These are phyloP conservation scores for Pycnonotus jocosus DNA, from an alignment of 2,113 vertebrate species.

Conservation along the genomic window DNA sequence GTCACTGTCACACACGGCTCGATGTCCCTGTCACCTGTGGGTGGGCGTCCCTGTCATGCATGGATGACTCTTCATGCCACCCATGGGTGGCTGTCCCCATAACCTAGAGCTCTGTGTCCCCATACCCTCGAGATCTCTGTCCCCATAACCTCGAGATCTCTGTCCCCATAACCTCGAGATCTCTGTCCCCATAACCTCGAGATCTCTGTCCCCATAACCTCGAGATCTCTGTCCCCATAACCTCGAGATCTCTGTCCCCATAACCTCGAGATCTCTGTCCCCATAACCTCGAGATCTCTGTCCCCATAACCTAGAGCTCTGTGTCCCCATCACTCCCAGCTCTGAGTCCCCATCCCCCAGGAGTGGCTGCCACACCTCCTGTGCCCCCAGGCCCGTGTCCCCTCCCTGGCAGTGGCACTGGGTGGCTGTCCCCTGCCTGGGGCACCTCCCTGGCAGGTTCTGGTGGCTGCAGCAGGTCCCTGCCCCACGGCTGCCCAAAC, in stretches of 20 bases:
- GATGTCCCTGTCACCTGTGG: neutral
- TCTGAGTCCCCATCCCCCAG: neutral
- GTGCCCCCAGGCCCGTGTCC: rapidly evolving
- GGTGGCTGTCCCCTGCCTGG: neutral
- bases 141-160: neutral
- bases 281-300: too few species aligned
- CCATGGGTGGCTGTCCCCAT: neutral
- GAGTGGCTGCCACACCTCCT: neutral
- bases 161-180: neutral
- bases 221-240: neutral
- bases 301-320: neutral
- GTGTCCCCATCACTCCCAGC: neutral
- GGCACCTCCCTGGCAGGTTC: rapidly evolving
- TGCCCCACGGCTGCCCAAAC: neutral
- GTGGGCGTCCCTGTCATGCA: neutral
- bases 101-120: neutral
- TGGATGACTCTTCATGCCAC: neutral
- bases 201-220: neutral
- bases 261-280: too few species aligned
- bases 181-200: neutral
- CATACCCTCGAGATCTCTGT: neutral
- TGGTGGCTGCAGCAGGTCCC: neutral
- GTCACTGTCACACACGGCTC: neutral
- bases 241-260: too few species aligned
- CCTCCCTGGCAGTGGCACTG: neutral